Percentiles rank a stretch among this genome's conserved stretches.
Conservation (phyloP, 92 coral and sea anemone species). For the Epizoanthus scotinus region DNA sequence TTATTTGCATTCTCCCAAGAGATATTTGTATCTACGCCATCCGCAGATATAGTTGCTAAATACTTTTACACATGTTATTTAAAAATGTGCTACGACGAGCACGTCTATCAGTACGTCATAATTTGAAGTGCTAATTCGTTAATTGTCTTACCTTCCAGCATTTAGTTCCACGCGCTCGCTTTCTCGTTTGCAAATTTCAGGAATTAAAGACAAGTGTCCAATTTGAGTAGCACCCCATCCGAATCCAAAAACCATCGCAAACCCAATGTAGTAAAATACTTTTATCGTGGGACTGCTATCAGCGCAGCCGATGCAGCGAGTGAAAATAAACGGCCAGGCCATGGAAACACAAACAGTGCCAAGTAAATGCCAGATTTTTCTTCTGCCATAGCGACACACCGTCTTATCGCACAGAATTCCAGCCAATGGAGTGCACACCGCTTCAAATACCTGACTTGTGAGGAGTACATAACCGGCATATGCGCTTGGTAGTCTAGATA, state of each 20-base stretch:
- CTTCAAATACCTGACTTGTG: conserved; percentile 67
- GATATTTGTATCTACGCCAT: too few species aligned
- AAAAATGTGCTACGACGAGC: neutral
- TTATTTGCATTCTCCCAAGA: too few species aligned
- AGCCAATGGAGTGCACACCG: conserved; percentile 56
- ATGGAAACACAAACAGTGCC: conserved; percentile 65
- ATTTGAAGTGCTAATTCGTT: too few species aligned
- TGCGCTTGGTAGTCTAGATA: conserved; percentile 60
- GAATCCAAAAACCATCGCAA: conserved; percentile 64
- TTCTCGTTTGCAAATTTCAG: conserved; percentile 61
- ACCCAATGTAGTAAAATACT: conserved; percentile 57
- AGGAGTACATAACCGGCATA: conserved; percentile 68
- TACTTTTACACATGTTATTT: neutral
- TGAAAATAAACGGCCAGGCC: conserved; percentile 66
- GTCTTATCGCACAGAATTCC: conserved; percentile 73
- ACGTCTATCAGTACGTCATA: neutral
- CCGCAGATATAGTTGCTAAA: neutral
- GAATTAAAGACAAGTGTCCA: conserved; percentile 72
- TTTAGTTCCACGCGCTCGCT: conserved; percentile 66
- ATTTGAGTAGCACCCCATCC: conserved; percentile 83
- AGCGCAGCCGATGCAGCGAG: conserved; percentile 65
- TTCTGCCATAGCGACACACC: conserved; percentile 67
- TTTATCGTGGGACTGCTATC: conserved; percentile 50
- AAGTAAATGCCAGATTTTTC: conserved; percentile 69
- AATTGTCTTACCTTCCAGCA: conserved; percentile 60